Conservation (phyloP, 2,113 vertebrate species). For the Gallinago undulata region DNA sequence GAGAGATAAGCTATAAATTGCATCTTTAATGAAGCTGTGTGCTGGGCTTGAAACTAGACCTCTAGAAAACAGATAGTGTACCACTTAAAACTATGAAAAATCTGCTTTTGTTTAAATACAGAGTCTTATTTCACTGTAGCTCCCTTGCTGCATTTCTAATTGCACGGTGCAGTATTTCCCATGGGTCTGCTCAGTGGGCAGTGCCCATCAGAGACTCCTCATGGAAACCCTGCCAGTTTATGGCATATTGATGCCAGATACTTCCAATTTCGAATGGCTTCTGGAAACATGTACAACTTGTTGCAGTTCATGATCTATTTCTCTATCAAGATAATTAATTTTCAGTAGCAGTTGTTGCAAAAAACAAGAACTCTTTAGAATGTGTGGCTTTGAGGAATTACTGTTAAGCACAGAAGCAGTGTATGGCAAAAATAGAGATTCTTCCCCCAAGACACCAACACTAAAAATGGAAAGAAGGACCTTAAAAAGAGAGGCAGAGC, state of each 20-base stretch:
- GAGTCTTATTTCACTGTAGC: background rate
- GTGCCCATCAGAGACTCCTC: background rate
- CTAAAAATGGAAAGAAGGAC: background rate
- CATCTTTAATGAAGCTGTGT: background rate
- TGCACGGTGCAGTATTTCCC: background rate
- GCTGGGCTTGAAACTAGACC: background rate
- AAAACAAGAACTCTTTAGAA: fast-evolving
- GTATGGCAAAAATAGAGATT: background rate
- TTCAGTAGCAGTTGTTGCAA: background rate
- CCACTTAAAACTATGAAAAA: background rate
- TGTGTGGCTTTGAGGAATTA: background rate
- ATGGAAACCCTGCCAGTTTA: background rate
- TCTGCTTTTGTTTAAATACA: background rate
- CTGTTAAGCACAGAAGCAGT: background rate
- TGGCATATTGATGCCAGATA: background rate
- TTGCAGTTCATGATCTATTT: background rate
- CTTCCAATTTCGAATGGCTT: background rate
- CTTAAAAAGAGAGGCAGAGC: background rate
- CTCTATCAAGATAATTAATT: background rate
- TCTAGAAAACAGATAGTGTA: background rate
- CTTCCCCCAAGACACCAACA: too few relatives aligned
- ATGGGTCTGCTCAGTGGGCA: background rate
- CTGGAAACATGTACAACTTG: background rate
- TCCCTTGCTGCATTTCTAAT: background rate
- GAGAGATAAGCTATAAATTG: background rate